phyloP scores from a whole-genome alignment of 2,888 invertebrate genomes.

The Venustoraphidia nigricollis region DNA sequence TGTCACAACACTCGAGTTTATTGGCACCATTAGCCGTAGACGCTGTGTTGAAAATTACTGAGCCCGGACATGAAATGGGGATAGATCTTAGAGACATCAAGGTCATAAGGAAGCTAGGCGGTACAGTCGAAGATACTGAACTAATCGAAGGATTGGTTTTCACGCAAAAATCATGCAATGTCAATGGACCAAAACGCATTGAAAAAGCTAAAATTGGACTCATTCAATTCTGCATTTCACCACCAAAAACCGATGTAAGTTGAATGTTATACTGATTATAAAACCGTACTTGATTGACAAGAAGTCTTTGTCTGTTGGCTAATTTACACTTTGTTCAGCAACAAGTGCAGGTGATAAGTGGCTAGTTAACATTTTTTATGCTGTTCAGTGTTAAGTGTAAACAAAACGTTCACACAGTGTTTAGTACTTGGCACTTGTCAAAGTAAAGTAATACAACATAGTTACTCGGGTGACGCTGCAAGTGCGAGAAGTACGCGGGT shows the following conservation, averaged over 20 bases:
- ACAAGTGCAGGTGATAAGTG: no score
- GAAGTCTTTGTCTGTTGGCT: no score
- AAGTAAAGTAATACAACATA: no score
- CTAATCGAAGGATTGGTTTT: conserved; percentile 91
- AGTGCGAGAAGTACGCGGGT: no score
- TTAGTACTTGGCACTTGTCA: no score
- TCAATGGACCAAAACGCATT: conserved; percentile 81
- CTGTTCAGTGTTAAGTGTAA: no score
- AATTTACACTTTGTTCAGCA: no score
- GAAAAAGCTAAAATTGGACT: conserved; percentile 98
- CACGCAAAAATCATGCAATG: conserved; percentile 73
- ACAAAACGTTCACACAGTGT: background rate
- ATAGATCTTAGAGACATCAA: conserved; percentile 93
- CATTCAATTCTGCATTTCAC: conserved; percentile 98
- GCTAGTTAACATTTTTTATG: no score
- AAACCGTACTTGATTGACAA: no score
- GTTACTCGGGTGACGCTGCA: no score
- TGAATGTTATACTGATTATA: background rate
- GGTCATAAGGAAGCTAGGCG: conserved; percentile 92
- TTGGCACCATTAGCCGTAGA: conserved; percentile 95
- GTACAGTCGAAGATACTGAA: conserved; percentile 95
- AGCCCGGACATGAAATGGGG: conserved; percentile 43
- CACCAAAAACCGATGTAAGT: conserved; percentile 94
- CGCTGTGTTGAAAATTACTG: conserved; percentile 78
- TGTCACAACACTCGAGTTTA: conserved; percentile 91